These are phyloP conservation scores for Eulemur mongoz DNA, from an alignment of 2,797 vertebrate genomes.

Conservation along the genomic window DNA sequence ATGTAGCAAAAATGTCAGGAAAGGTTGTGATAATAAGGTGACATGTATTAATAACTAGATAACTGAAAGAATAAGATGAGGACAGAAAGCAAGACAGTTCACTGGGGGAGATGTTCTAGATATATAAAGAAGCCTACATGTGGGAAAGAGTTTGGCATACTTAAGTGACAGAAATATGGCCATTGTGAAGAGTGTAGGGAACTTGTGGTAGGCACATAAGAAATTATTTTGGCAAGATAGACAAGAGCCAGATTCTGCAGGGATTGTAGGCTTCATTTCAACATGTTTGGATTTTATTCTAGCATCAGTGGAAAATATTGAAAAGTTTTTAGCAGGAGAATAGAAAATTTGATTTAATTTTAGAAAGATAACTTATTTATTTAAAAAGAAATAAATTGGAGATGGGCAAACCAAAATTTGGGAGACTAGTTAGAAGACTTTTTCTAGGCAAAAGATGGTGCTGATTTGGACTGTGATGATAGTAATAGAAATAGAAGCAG, in stretches of 20 bases:
- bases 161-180: neutral
- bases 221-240: neutral
- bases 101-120: neutral
- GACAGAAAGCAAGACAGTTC: neutral
- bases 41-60: neutral
- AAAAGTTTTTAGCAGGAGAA: neutral
- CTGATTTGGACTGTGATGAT: neutral
- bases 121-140: neutral
- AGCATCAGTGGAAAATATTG: neutral
- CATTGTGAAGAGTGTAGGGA: neutral
- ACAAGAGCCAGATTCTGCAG: neutral
- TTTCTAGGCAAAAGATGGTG: neutral
- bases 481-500: neutral
- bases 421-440: neutral
- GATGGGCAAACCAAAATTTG: neutral
- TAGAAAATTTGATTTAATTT: neutral
- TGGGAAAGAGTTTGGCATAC: neutral
- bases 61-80: neutral
- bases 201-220: neutral
- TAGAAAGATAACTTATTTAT: neutral
- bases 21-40: accelerated
- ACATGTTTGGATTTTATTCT: neutral
- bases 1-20: neutral
- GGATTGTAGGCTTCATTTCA: accelerated
- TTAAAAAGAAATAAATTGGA: neutral